Base-by-base conservation (phyloP, 2,888 invertebrate species). In the Magallana nippona region DNA sequence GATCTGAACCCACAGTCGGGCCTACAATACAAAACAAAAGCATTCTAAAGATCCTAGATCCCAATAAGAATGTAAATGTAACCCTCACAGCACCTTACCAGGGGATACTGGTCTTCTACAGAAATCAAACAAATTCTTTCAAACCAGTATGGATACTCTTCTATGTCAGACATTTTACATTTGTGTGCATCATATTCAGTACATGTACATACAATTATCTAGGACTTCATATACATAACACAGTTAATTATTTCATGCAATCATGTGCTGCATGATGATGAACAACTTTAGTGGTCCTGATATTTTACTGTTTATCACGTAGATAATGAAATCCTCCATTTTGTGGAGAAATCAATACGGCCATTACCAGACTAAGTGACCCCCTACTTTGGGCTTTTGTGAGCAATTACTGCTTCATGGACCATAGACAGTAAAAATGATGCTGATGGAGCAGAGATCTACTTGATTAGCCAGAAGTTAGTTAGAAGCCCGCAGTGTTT, bases 1-100 rank as follows among this genome's bases (percentile, higher is more conserved):
- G 78, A 98, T 98, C 89, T 94, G 94, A 63, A 94, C 92, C 94
- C 94, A 94, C 94, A 98, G 97, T 92, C 98, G 96, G 89, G 98
- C 98, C 98, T 97, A 95, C 17, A 91, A 89, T 71, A 83, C n/a
- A 5, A 17, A 55, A 17, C 82, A 2, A 11, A 80, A 17, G 22
- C 58, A 44, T 3, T 44, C 8, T 8, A 44, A 44, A 32, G 5
- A 32, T 32, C 5, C 3, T 44, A 8, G 44, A 44, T 44, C 44
- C 44, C 8, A 44, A 44, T 44, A 8, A 44, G 44, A 8, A 44
- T 44, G 44, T 44, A 8, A 44, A 44, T 5, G 5, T 44, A 44
- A 44, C 44, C 44, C 44, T 44, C 5, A 44, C 5, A 8, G 19
- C 17, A 13, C 32, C 27, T 71, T 27, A 71, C 71, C 71, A 71